These are phyloP conservation scores for Crossoptilon crossoptilon DNA, from an alignment of 2,797 vertebrate species.

Conservation along the genomic window DNA sequence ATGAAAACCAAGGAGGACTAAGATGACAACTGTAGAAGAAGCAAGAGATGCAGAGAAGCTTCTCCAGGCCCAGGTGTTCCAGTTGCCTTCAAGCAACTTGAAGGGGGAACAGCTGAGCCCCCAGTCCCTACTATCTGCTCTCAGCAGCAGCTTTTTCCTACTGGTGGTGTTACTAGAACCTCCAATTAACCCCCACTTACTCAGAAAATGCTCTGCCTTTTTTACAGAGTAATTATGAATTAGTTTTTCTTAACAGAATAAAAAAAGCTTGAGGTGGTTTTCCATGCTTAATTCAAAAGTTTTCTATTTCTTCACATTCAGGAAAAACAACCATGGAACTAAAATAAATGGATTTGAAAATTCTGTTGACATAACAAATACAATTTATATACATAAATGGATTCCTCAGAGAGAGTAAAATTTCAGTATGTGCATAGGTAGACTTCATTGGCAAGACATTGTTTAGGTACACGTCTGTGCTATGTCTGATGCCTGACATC, in stretches of 20 bases:
- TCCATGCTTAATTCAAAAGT: constrained; percentile 41
- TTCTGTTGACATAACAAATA: constrained; percentile 72
- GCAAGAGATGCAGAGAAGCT: not conserved
- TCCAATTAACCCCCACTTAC: not conserved
- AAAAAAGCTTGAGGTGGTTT: constrained; percentile 47
- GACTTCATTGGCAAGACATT: constrained; percentile 16
- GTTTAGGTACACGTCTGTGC: constrained; percentile 12
- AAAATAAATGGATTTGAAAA: constrained; percentile 69
- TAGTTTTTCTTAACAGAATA: constrained; percentile 40
- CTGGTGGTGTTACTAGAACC: not conserved
- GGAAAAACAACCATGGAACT: constrained; percentile 56
- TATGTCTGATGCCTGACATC: not conserved
- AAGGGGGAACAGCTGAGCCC: not conserved
- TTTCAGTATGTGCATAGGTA: not conserved
- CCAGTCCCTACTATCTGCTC: not conserved
- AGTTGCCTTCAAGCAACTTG: not conserved
- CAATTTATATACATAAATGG: constrained; percentile 67
- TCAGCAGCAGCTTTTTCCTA: not conserved
- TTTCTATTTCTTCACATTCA: constrained; percentile 56
- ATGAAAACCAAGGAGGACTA: not conserved
- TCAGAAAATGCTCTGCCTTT: not conserved
- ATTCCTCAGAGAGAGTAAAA: constrained; percentile 58
- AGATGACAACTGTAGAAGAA: not conserved
- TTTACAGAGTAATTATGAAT: constrained; percentile 29
- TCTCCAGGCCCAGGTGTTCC: not conserved